A percentile compares a stretch with the other conserved stretches of the same genome.
These are phyloP conservation scores for Atherix ibis DNA, from an alignment of 2,888 invertebrate genomes.

Conservation along the genomic window DNA sequence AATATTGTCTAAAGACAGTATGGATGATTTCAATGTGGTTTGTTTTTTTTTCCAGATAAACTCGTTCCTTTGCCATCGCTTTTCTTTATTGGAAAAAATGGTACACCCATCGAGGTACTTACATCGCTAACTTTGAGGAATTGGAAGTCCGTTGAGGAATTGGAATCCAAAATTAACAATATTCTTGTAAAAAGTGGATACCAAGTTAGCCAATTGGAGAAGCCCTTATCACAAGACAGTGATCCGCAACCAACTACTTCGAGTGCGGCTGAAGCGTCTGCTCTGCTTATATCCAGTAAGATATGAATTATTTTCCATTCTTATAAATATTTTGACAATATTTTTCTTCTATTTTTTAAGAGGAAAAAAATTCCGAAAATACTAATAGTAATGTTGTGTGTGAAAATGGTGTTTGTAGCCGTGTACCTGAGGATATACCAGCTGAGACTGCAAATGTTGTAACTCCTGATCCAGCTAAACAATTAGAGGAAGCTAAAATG, in stretches of 20 bases:
- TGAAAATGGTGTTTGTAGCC: conserved; percentile 36
- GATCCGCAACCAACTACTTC: neutral
- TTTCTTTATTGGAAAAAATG: conserved; percentile 74
- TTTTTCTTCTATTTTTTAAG: conserved; percentile 1
- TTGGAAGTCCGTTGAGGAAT: conserved; percentile 39
- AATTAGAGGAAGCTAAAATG: conserved; percentile 46
- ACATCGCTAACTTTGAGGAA: conserved; percentile 44
- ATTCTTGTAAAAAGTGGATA: conserved; percentile 27
- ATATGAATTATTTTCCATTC: neutral
- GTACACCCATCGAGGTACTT: conserved; percentile 65
- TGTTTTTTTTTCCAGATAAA: conserved; percentile 38
- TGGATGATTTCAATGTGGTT: neutral
- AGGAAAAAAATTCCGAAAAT: conserved; percentile 6
- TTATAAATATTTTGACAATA: neutral
- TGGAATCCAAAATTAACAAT: conserved; percentile 47
- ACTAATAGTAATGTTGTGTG: too few species aligned
- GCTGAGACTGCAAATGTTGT: conserved; percentile 18
- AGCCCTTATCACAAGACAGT: neutral
- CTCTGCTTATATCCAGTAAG: conserved; percentile 9
- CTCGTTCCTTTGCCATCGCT: conserved; percentile 63
- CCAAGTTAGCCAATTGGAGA: neutral
- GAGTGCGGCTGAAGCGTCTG: conserved; percentile 3
- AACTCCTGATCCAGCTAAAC: conserved; percentile 16
- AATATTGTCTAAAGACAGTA: neutral
- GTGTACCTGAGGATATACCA: too few species aligned